Base-by-base conservation (phyloP, 2,797 vertebrate genomes). In the Glossophaga mutica region DNA sequence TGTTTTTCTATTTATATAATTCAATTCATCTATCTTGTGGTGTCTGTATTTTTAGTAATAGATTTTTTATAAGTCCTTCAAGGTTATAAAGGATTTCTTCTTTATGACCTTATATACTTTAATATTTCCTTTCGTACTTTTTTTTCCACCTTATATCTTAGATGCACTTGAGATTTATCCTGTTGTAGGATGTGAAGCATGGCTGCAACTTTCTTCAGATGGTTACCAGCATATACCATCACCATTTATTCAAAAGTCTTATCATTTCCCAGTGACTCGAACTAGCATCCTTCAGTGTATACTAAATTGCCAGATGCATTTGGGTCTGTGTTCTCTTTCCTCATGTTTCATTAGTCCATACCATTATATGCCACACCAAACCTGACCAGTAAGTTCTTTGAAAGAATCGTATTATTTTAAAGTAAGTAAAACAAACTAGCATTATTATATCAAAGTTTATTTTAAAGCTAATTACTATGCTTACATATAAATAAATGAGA, bases 381-480 rank as follows among this genome's bases (percentile, higher is more conserved):
- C 52, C 32, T 29, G 44, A 86, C 18, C 32, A 52, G 12, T 24
- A 26, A 73, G 44, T 52, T 89, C 9, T 59, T 82, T 87, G 91
- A 78, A 86, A 94, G 50, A 5, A 22, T 78, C 8, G 11, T 70
- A 19, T 55, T 83, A n/a, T 85, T 93, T 88, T 91, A 92, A 95
- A 92, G 24, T 57, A 78, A 34, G 65, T 24, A 44, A 52, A 77
- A 44, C 29, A 26, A 42, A 71, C 37, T 39, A 85, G 67, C 18
- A 11, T 10, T 37, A 6, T 68, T 44, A 11, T 68, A 16, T 46
- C 42, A 78, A 79, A 70, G 46, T 34, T 77, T 32, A 2, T 50
- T 50, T 32, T 12, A 44, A 91, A 68, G 34, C n/a, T n/a, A 59
- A 44, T 77, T 29, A 14, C 19, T 26, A 0, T 73, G 68, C 29